Conservation (phyloP, 2,797 vertebrate species). For the Parauchenoglanis punctatus region DNA sequence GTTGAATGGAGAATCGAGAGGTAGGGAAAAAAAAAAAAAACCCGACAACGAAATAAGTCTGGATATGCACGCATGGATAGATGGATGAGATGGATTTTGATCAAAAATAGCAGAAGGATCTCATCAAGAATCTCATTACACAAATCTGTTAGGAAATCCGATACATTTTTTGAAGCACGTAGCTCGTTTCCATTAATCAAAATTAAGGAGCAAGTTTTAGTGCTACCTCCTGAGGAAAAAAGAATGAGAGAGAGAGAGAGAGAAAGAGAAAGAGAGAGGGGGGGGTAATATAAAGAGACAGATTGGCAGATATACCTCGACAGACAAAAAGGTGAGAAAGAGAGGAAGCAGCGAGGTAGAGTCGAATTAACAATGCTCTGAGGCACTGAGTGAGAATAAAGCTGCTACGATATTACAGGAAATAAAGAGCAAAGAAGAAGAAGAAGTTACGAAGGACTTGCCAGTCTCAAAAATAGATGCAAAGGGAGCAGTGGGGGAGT, state of each 20-base stretch:
- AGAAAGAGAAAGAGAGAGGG: neutral
- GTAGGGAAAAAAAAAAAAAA: neutral
- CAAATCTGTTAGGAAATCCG: slow-evolving; percentile 5
- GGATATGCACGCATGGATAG: neutral
- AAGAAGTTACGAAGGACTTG: slow-evolving; percentile 20
- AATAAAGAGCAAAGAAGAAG: neutral
- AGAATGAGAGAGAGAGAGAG: neutral
- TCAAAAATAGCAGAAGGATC: neutral
- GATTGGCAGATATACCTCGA: slow-evolving; percentile 32
- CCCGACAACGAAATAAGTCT: neutral
- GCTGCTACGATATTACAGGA: slow-evolving; percentile 5
- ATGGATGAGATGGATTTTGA: neutral
- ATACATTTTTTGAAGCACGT: neutral
- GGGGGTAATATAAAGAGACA: neutral
- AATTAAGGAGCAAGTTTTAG: neutral
- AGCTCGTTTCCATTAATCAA: slow-evolving; percentile 6
- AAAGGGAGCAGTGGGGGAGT: slow-evolving; percentile 14
- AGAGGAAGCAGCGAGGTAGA: neutral
- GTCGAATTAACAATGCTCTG: slow-evolving; percentile 10
- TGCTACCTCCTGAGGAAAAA: neutral
- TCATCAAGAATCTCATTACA: neutral
- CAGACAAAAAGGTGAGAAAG: slow-evolving; percentile 34
- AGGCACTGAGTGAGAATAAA: neutral
- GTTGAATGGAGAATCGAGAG: slow-evolving; percentile 33
- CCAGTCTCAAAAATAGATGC: slow-evolving; percentile 39